Conservation (phyloP, 2,113 vertebrate species). For the Alexandromys fortis region DNA sequence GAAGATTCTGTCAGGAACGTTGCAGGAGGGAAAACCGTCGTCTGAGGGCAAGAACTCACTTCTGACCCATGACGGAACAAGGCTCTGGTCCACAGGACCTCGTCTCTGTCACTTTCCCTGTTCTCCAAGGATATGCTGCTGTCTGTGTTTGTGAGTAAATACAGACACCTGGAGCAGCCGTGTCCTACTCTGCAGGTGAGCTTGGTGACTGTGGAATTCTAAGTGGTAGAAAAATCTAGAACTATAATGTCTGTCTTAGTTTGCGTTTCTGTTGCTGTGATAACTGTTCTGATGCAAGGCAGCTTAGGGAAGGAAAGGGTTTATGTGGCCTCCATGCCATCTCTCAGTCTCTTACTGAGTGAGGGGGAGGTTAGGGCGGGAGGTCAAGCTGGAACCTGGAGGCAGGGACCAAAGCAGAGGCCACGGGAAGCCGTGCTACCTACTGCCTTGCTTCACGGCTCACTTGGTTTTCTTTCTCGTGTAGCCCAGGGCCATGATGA, state of each 20-base stretch:
- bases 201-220: neutral
- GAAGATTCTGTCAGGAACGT: neutral
- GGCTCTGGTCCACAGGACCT: neutral
- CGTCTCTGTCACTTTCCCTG: neutral
- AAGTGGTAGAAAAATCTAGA: neutral
- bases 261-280: neutral
- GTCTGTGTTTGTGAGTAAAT: neutral
- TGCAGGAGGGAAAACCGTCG: neutral
- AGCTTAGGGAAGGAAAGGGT: neutral
- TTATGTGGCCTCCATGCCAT: too few species aligned
- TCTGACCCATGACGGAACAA: neutral
- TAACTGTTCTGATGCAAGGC: neutral
- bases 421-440: neutral
- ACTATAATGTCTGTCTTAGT: neutral
- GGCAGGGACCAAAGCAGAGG: neutral
- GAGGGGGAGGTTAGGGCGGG: too few species aligned
- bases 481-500: neutral
- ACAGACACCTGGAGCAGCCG: neutral
- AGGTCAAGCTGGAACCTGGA: neutral
- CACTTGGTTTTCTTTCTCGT: too few species aligned
- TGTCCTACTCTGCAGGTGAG: neutral
- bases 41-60: neutral
- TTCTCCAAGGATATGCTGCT: neutral
- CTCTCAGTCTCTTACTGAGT: neutral
- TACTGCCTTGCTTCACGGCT: neutral